Evolutionary conservation across 2,888 invertebrate species (phyloP).

Genomic region (Drosophila borealis): DNA sequence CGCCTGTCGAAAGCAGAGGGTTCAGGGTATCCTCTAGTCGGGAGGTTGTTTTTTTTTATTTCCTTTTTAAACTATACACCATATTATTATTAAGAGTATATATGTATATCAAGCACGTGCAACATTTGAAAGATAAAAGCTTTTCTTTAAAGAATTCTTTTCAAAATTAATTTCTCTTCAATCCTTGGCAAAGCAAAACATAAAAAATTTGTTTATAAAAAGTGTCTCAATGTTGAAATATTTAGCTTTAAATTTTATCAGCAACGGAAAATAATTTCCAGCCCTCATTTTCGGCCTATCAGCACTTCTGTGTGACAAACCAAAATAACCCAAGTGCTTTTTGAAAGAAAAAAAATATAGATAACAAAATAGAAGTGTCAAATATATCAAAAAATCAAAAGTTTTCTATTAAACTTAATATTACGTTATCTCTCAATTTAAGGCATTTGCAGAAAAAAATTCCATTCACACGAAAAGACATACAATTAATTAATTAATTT

Average conservation of each 20-base stretch:
- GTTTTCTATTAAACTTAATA: slow-evolving; percentile 1
- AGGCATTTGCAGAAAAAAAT: background rate
- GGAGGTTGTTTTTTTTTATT: no score
- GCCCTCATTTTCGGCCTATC: background rate
- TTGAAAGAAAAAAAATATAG: slow-evolving; percentile 10
- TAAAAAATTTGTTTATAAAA: no score
- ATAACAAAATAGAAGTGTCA: background rate
- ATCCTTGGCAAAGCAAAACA: no score
- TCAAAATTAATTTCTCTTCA: no score
- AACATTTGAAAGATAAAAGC: no score
- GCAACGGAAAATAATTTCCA: background rate
- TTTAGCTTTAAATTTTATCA: background rate
- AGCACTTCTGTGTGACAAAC: background rate
- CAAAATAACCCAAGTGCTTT: slow-evolving; percentile 5
- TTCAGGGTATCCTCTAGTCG: no score
- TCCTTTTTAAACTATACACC: no score
- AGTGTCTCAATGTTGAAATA: no score
- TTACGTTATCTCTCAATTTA: background rate
- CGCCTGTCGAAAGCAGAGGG: no score
- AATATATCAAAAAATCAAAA: slow-evolving; percentile 5
- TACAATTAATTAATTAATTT: slow-evolving; percentile 40
- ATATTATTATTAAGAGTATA: no score
- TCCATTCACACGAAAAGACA: background rate
- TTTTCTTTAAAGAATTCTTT: no score
- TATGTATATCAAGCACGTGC: no score